Conservation (phyloP, 2,113 vertebrate genomes). For the Zeus faber region DNA sequence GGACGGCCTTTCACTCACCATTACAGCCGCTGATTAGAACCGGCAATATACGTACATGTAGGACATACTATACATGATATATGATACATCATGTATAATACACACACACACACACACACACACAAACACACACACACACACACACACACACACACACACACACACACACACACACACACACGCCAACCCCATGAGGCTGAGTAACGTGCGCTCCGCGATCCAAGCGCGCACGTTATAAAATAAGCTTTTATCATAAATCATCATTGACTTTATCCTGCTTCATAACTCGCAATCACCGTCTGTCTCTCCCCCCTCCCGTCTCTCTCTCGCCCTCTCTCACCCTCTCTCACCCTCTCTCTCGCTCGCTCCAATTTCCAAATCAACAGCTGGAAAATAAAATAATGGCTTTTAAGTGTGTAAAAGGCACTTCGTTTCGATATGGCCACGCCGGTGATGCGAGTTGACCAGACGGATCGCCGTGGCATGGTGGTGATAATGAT, state of each 20-base stretch:
- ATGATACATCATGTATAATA: too few species aligned
- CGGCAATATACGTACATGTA: too few species aligned
- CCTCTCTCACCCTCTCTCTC: too few species aligned
- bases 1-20: constrained; percentile 19
- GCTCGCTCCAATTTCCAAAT: constrained; percentile 60
- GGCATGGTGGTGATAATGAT: constrained; percentile 44
- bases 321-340: too few species aligned
- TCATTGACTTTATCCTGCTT: constrained; percentile 25
- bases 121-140: too few species aligned
- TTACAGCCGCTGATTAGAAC: constrained; percentile 27
- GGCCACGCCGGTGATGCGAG: constrained; percentile 42
- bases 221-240: constrained; percentile 42
- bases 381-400: constrained; percentile 58
- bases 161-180: too few species aligned
- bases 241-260: constrained; percentile 63
- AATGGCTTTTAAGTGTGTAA: constrained; percentile 59
- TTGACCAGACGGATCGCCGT: constrained; percentile 55
- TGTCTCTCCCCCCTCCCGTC: too few species aligned
- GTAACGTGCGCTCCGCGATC: constrained; percentile 4
- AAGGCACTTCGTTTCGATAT: constrained; percentile 63
- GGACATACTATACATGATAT: too few species aligned
- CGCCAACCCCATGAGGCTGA: neutral
- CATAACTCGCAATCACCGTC: too few species aligned
- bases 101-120: too few species aligned
- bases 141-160: too few species aligned